Base-by-base conservation (phyloP, 2,113 vertebrate species). In the Leiothrix lutea region DNA sequence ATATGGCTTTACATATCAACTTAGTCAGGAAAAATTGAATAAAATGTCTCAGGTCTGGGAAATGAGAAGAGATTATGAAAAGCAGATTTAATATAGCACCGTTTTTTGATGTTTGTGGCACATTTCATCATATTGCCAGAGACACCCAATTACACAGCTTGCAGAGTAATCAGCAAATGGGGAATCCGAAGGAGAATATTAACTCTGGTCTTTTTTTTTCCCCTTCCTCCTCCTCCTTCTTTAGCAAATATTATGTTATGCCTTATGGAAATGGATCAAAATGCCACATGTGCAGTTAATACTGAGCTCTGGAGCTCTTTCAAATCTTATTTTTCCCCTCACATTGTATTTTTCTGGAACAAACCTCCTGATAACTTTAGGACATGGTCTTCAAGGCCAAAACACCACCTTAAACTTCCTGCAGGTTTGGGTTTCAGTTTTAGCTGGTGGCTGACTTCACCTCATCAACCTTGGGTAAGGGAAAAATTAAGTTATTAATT, bases 51-150 rank as follows among this genome's bases (percentile, higher is more conserved):
- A 95, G 79, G 96, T 96, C 96, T 92, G 90, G 96, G 93, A 96
- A 97, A 97, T 96, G 97, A 96, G 97, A 94, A 86, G 95, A 96
- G 94, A 97, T 97, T 97, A 97, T 97, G 95, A 97, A 97, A 97
- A 97, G 95, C 93, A 97, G 96, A 97, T 97, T 97, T 97, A 97
- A 97, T 96, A 74, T 44, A 96, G 96, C 92, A 92, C 94, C 81
- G 0, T 89, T 96, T 96, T 96, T 92, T 97, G 95, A 97, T 96
- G 94, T 97, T 97, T 97, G 92, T 97, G 97, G 95, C 95, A 97
- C 90, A 97, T 97, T 97, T 96, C 96, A 97, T 96, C 95, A 88
- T 84, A 95, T 81, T 95, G 88, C 92, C 90, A 78, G 95, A 95
- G 94, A 96, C 94, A 96, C 90, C 95, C 95, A 96, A 96, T 97